Evolutionary conservation across 2,888 invertebrate species (phyloP), one percentile per base, ranked within the genome.

Genomic region (Scaptomyza caliginosa): DNA sequence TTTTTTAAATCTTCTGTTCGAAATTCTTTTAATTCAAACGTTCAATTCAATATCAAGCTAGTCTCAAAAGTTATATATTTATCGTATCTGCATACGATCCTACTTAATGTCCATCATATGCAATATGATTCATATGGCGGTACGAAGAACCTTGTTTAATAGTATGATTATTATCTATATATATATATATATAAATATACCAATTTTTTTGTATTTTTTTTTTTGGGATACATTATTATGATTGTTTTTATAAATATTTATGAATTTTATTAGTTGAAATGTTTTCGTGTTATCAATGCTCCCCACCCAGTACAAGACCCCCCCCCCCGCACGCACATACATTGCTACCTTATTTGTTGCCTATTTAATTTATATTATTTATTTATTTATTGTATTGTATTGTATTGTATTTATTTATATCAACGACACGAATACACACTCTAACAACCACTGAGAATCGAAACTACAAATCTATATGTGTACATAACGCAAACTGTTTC

Each of bases 361-460:
- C 74, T 74, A 77, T 66, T 83, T 86, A 55, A 82, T 74, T 70
- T 78, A 76, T 76, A 60, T 84, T 81, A 87, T 83, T 82, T 80
- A 80, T 80, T 77, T 80, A 80, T 77, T 76, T 77, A 70, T 74
- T 71, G 52, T 67, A 58, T 54, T 80, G 73, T 85, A 86, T 64
- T 84, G 67, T 86, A 83, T 45, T 28, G 26, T 43, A 43, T 26
- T 43, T 17, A 43, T 76, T 70, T 74, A 86, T 50, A 42, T 17
- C 4, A 19, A 40, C 36, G 23, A 48, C 23, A 34, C 42, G 59
- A 39, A 39, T 16, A 46, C 16, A 48, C 30, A 42, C 28, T 40
- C n/a, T 17, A 57, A 34, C 64, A 46, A 60, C 48, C 49, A 30
- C 19, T 32, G 6, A 46, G 30, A 57, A 67, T 30, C 50, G 36